Conservation (phyloP, 2,888 invertebrate genomes). For the Oxyteleia sp. region DNA sequence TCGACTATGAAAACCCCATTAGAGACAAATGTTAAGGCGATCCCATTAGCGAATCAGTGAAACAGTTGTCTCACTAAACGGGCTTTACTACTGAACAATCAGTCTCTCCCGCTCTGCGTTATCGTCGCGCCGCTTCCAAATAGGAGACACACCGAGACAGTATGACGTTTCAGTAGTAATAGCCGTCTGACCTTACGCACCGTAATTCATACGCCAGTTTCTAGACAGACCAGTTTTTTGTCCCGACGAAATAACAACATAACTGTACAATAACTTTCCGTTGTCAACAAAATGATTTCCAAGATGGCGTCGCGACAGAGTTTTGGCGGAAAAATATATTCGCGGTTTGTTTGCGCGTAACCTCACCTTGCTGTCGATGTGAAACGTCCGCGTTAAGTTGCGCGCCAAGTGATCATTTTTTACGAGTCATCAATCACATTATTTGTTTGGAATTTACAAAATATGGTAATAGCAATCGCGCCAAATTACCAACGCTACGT, state of each 20-base stretch:
- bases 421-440: neutral
- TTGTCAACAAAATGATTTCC: constrained; percentile 83
- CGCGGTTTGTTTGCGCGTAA: constrained; percentile 1
- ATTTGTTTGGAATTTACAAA: constrained; percentile 7
- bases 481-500: too few relatives aligned
- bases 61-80: constrained; percentile 50
- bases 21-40: too few relatives aligned
- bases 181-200: constrained; percentile 66
- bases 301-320: constrained; percentile 84
- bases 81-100: constrained; percentile 44
- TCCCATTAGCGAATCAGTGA: constrained; percentile 30
- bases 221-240: constrained; percentile 52
- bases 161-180: constrained; percentile 65
- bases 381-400: constrained; percentile 58
- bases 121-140: constrained; percentile 57
- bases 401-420: constrained; percentile 73
- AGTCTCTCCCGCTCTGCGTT: constrained; percentile 36
- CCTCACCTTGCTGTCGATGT: constrained; percentile 68
- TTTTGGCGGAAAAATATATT: constrained; percentile 82
- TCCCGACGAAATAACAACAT: constrained; percentile 27
- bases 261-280: constrained; percentile 75
- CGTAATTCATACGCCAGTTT: constrained; percentile 57
- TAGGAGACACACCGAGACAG: constrained; percentile 57
- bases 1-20: too few relatives aligned
- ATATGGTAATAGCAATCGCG: constrained; percentile 36